Conservation (phyloP, 2,888 invertebrate species). For the Folsomia candida region DNA sequence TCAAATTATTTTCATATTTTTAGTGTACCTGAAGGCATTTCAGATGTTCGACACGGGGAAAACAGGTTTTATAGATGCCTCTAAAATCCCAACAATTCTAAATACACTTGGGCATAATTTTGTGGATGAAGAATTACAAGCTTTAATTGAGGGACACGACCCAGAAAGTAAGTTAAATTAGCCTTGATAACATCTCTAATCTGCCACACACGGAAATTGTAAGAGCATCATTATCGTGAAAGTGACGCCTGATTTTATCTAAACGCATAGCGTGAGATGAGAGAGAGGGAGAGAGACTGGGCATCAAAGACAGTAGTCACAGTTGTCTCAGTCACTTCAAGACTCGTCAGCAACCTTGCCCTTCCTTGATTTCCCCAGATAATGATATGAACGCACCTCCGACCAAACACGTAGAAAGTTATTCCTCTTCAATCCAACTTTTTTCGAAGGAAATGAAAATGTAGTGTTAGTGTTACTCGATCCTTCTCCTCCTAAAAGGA, state of each 20-base stretch:
- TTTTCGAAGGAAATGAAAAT: too few relatives aligned
- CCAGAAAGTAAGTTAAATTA: constrained; percentile 65
- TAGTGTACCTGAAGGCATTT: constrained; percentile 91
- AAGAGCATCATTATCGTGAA: neutral
- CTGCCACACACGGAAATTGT: too few relatives aligned
- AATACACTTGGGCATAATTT: constrained; percentile 94
- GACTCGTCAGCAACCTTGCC: too few relatives aligned
- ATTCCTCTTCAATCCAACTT: neutral
- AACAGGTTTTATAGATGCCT: constrained; percentile 84
- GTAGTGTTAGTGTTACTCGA: neutral
- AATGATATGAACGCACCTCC: too few relatives aligned
- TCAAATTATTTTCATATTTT: neutral
- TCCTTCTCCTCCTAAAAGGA: neutral
- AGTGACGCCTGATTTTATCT: neutral
- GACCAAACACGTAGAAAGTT: too few relatives aligned
- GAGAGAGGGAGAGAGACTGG: too few relatives aligned
- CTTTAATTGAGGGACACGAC: constrained; percentile 86
- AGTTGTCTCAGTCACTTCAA: too few relatives aligned
- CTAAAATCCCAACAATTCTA: constrained; percentile 85
- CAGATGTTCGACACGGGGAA: constrained; percentile 95
- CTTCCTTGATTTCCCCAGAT: too few relatives aligned
- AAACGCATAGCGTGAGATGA: neutral
- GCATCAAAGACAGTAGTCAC: too few relatives aligned
- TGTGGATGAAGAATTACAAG: constrained; percentile 84
- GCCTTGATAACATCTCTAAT: constrained; percentile 3